Percentiles rank a stretch among this genome's conserved stretches.
These are phyloP conservation scores for Drosophila merina DNA, from an alignment of 2,888 invertebrate species.

Conservation along the genomic window DNA sequence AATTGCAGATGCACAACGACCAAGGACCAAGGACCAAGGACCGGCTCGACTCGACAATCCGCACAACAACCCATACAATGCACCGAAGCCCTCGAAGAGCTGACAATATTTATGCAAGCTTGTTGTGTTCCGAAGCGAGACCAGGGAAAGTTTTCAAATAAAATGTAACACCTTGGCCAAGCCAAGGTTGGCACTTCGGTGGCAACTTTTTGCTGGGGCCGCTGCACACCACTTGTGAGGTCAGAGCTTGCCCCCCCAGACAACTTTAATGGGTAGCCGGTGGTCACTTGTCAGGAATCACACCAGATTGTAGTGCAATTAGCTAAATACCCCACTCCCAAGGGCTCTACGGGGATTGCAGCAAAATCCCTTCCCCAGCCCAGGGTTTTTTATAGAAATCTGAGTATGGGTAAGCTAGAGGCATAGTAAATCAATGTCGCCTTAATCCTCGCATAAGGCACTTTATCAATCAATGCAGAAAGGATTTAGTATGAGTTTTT, in stretches of 20 bases:
- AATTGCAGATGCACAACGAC: conserved; percentile 26
- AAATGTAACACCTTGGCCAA: conserved; percentile 69
- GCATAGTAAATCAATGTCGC: conserved; percentile 79
- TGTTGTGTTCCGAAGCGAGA: conserved; percentile 33
- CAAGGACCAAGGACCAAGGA: conserved; percentile 44
- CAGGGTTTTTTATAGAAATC: background rate
- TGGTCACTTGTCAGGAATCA: conserved; percentile 38
- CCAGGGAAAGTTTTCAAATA: conserved; percentile 67
- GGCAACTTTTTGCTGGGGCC: conserved; percentile 36
- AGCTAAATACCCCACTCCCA: conserved; percentile 21
- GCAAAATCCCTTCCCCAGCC: background rate
- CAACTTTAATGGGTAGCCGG: conserved; percentile 29
- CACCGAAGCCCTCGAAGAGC: conserved; percentile 41
- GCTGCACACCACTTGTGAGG: conserved; percentile 19
- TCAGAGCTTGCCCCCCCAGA: conserved; percentile 20
- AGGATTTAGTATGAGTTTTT: conserved; percentile 74
- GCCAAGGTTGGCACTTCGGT: conserved; percentile 19
- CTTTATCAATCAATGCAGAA: conserved; percentile 80
- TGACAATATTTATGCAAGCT: conserved; percentile 47
- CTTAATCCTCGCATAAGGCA: conserved; percentile 80
- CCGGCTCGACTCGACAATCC: conserved; percentile 65
- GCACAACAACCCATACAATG: conserved; percentile 38
- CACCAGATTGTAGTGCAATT: conserved; percentile 42
- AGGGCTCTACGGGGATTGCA: background rate
- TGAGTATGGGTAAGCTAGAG: conserved; percentile 52